phyloP scores from a whole-genome alignment of 2,888 invertebrate species.

The Phortica magna region DNA sequence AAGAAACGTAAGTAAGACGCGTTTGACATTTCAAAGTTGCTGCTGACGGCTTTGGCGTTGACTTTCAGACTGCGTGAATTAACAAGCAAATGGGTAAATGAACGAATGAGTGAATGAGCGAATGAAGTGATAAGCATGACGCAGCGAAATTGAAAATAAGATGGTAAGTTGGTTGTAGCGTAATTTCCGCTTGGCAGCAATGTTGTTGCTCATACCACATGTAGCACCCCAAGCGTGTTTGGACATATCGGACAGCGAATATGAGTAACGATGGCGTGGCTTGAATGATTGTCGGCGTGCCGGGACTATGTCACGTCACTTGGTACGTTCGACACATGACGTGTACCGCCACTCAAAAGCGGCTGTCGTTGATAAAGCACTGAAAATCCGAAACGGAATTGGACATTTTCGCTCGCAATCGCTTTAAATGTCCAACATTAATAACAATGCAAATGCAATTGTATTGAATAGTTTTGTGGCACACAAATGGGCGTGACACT shows the following conservation, averaged over 20 bases:
- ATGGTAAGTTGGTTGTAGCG: too few species aligned
- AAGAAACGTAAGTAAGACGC: slow-evolving; percentile 16
- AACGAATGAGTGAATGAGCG: not conserved
- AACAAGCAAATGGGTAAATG: not conserved
- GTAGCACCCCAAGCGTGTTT: too few species aligned
- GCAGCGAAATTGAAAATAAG: not conserved
- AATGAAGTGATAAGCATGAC: slow-evolving; percentile 2
- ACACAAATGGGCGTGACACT: not conserved
- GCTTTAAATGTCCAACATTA: not conserved
- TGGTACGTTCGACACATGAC: not conserved
- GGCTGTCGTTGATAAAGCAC: not conserved
- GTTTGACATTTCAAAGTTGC: slow-evolving; percentile 23
- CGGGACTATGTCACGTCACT: too few species aligned
- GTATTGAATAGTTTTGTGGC: not conserved
- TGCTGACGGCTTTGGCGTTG: not conserved
- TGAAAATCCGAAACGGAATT: not conserved
- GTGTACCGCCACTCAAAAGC: not conserved
- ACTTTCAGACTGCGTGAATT: not conserved
- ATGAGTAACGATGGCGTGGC: too few species aligned
- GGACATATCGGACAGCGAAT: too few species aligned
- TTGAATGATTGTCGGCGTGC: too few species aligned
- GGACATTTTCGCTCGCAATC: not conserved
- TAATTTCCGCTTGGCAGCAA: too few species aligned
- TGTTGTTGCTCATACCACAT: too few species aligned
- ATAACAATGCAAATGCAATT: not conserved